Conservation (phyloP, 2,113 vertebrate genomes). For the Chaenocephalus aceratus region DNA sequence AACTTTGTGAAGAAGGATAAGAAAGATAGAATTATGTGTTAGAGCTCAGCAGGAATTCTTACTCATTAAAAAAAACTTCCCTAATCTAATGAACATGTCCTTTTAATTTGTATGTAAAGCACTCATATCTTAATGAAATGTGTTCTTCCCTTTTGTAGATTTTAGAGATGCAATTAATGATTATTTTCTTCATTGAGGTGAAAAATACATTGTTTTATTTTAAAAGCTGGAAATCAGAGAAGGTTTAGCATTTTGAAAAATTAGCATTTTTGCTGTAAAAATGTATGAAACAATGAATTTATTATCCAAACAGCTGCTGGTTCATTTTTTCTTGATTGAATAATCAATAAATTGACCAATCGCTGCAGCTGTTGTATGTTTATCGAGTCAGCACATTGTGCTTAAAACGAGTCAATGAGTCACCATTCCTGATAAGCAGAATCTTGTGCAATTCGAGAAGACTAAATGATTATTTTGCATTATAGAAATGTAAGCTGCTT, state of each 20-base stretch:
- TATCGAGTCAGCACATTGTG: neutral
- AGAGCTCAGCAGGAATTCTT: slow-evolving; percentile 13
- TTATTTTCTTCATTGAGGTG: neutral
- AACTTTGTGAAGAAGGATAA: neutral
- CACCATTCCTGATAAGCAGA: neutral
- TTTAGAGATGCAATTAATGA: neutral
- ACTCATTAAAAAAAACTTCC: slow-evolving; percentile 4
- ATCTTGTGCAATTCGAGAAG: neutral
- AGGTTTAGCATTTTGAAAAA: neutral
- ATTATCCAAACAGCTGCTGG: neutral
- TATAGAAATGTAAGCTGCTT: neutral
- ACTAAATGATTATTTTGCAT: neutral
- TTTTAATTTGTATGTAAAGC: neutral
- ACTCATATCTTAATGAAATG: neutral
- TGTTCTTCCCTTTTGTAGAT: neutral
- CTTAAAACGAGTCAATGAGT: neutral
- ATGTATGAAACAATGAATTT: neutral
- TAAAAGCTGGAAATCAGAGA: neutral
- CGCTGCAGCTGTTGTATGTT: neutral
- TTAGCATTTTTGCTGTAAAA: neutral
- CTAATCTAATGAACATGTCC: neutral
- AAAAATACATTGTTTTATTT: no score
- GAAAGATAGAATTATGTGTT: neutral
- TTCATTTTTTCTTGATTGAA: neutral
- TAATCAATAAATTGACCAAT: neutral